Base-by-base conservation (phyloP, 2,888 invertebrate species). In the Trissolcus brochymenae region DNA sequence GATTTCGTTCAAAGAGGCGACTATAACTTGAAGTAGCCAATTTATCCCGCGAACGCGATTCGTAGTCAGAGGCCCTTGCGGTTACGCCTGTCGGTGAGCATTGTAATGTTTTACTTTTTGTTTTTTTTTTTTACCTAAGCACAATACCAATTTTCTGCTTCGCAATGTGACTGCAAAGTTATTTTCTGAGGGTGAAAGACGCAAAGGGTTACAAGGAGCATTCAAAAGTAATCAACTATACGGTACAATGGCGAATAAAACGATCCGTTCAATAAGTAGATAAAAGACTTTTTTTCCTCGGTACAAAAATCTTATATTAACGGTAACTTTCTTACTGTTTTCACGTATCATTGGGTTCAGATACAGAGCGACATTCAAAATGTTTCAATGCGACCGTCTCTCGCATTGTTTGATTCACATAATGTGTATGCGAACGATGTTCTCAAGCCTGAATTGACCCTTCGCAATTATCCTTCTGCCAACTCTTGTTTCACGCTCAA, bases 211-310 rank as follows among this genome's bases (percentile, higher is more conserved):
- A 16, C 35, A 11, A 35, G 35, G 9, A 51, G 67, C 79, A 82
- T 85, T 85, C 81, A 76, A 74, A 78, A 74, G 75, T 81, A 85
- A 81, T 80, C 82, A 83, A 79, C 84, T 84, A 72, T 80, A 80
- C 64, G 55, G 19, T 19, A 35, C 35, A 35, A 35, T 35, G 35
- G 35, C 35, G 35, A 35, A 35, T 35, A 35, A 35, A 35, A 35
- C 35, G 35, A 35, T 35, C 35, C 35, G 35, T 35, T 35, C 35
- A 35, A 35, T 35, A 35, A 35, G 35, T 35, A 35, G 35, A 35
- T 35, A 35, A 35, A 35, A 11, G 35, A 35, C 25, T 35, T n/a
- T 14, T n/a, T 46, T 46, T 46, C 16, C 59, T 46, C 51, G 60
- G 61, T 70, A 70, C 64, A 74, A 67, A 49, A 16, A 46, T 35